A percentile compares a stretch with the other conserved stretches of the same genome.
Evolutionary conservation across 2,888 invertebrate genomes (phyloP).

Genomic region (Coronaproctus castanopsis): DNA sequence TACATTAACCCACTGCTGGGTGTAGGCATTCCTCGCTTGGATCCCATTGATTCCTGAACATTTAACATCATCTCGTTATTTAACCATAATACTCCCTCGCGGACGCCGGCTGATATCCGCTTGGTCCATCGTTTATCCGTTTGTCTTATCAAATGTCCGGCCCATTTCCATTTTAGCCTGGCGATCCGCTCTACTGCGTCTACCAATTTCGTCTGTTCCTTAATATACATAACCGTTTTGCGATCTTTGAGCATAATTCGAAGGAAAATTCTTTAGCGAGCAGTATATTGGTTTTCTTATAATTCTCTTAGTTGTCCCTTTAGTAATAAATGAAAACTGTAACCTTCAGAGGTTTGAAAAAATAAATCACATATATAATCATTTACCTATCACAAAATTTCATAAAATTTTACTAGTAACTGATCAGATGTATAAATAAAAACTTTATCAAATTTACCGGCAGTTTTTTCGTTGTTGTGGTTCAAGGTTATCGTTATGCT

Average conservation of each 20-base stretch:
- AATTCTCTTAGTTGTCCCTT: background rate
- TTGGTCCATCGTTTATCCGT: background rate
- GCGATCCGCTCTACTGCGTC: background rate
- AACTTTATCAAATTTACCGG: too few species aligned
- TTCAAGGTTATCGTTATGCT: too few species aligned
- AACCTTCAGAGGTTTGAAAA: too few species aligned
- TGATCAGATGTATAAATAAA: too few species aligned
- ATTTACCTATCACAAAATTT: too few species aligned
- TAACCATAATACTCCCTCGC: background rate
- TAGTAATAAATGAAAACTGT: too few species aligned
- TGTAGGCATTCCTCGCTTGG: background rate
- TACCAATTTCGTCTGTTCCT: background rate
- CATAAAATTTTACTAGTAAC: too few species aligned
- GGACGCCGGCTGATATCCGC: background rate
- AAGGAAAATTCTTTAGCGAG: background rate
- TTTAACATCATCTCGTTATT: background rate
- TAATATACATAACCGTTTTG: background rate
- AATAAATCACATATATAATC: too few species aligned
- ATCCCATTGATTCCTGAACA: background rate
- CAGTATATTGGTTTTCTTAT: background rate
- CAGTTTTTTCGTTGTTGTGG: too few species aligned
- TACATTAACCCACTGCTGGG: background rate
- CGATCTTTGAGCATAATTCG: background rate
- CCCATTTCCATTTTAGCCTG: background rate
- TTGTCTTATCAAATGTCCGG: background rate